Evolutionary conservation across 2,113 vertebrate species (phyloP).

Genomic region (Dipodomys spectabilis): DNA sequence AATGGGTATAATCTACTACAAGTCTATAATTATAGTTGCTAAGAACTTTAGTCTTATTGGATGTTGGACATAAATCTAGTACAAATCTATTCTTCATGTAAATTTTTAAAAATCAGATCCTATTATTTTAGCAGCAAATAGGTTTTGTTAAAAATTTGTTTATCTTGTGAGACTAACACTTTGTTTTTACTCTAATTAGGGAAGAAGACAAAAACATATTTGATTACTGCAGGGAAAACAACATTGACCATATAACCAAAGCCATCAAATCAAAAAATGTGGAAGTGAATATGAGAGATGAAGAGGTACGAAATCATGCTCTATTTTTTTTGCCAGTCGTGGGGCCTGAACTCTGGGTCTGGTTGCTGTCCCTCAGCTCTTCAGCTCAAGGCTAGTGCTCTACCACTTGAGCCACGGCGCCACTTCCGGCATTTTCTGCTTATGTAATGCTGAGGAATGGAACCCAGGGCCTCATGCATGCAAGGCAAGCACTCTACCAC

Average conservation of each 20-base stretch:
- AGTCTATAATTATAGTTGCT: conserved; percentile 8
- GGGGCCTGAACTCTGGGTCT: too few species aligned
- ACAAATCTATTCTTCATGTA: conserved; percentile 19
- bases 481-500: too few species aligned
- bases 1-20: background rate
- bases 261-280: conserved; percentile 92
- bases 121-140: conserved; percentile 45
- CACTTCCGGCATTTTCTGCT: too few species aligned
- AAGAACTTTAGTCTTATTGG: conserved; percentile 44
- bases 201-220: conserved; percentile 99
- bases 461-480: too few species aligned
- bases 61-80: conserved; percentile 2
- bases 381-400: too few species aligned
- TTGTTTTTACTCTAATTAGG: conserved; percentile 85
- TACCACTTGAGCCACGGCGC: too few species aligned
- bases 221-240: conserved; percentile 99
- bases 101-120: background rate
- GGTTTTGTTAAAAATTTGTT: conserved; percentile 60
- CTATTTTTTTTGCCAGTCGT: too few species aligned
- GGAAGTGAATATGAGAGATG: conserved; percentile 95
- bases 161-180: conserved; percentile 64
- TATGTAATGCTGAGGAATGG: too few species aligned
- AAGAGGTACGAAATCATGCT: conserved; percentile 91
- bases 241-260: conserved; percentile 93
- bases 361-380: too few species aligned